Evolutionary conservation across 2,888 invertebrate genomes (phyloP), one percentile per base, ranked within the genome.

Genomic region (Diarsia mendica): DNA sequence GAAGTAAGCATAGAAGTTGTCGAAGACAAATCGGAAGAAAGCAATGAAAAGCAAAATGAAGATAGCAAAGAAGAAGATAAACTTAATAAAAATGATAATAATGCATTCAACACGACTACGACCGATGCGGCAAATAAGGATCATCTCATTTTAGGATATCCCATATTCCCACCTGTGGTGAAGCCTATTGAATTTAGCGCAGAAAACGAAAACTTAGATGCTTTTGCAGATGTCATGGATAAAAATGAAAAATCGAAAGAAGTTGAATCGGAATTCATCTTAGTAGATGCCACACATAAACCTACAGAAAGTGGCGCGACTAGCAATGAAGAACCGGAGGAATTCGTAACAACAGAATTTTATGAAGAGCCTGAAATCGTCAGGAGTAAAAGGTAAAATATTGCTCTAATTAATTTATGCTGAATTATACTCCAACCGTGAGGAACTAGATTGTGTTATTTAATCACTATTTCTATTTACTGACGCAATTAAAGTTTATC

Each of bases 251-350:
- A 44, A 6, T 61, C 63, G 8, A 78, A 75, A 64, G 74, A 74
- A 53, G 69, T 67, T n/a, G 72, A 77, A 66, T 23, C 80, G 13
- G 90, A 92, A 81, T 90, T 86, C 67, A 90, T 90, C 23, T 90
- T 91, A 48, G 20, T 91, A 49, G 83, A 87, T 66, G 75, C 76
- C 28, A 15, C 28, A n/a, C 53, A 82, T 23, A 46, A 72, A 39
- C 2, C 20, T 6, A 61, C 69, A 68, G 23, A 67, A 0, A 72
- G 33, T 23, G 67, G 72, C 23, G 28, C 71, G 9, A 23, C 60
- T 5, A 55, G 67, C 33, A 68, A 44, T 48, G 74, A 65, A 67
- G 63, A 63, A 23, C 48, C 53, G 55, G 77, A 84, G 15, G 66
- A 71, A 48, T 75, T 63, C 18, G 67, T 72, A 9, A 85, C 85